Base-by-base conservation (phyloP, 2,113 vertebrate species). In the Ascaphus truei region DNA sequence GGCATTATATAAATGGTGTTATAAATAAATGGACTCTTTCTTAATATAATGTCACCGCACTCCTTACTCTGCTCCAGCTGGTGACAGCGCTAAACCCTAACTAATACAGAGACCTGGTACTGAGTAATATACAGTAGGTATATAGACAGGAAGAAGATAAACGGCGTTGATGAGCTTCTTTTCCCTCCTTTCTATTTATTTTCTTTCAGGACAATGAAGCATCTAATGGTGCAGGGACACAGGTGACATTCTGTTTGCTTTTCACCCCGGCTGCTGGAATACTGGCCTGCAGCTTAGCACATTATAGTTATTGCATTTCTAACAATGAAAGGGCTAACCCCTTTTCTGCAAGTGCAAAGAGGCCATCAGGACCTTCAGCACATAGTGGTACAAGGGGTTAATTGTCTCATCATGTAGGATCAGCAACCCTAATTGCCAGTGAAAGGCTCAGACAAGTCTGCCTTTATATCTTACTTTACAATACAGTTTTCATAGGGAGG, bases 211-310 rank as follows among this genome's bases (percentile, higher is more conserved):
- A 36, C 47, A 59, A 59, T 69, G 50, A 60, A 60, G 30, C 31
- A 50, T 59, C 43, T 69, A 69, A 69, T 69, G 66, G 55, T 31
- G 55, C 66, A 59, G 37, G 55, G 37, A 60, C 55, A 59, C 23
- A 60, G 41, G 47, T 59, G 56, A 60, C 59, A 69, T 69, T 60
- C 56, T 48, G 60, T 69, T 69, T 69, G 30, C 43, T 60, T 69
- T 22, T 4, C 26, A 30, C 31, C 33, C 55, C 64, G 47, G 37
- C 63, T 66, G 52, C 55, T 47, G 10, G 30, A 60, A 26, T 48
- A 60, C 55, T 39, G 33, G 66, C 55, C 43, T 39, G 30, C 43
- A 37, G 53, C 55, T 51, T 34, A 33, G 18, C 26, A 29, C 15
- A 50, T 48, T 9, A 58, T 10, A 11, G 7, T 7, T 12, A 6